These are phyloP conservation scores for Haemorhous mexicanus DNA, from an alignment of 2,113 vertebrate genomes.

Conservation along the genomic window DNA sequence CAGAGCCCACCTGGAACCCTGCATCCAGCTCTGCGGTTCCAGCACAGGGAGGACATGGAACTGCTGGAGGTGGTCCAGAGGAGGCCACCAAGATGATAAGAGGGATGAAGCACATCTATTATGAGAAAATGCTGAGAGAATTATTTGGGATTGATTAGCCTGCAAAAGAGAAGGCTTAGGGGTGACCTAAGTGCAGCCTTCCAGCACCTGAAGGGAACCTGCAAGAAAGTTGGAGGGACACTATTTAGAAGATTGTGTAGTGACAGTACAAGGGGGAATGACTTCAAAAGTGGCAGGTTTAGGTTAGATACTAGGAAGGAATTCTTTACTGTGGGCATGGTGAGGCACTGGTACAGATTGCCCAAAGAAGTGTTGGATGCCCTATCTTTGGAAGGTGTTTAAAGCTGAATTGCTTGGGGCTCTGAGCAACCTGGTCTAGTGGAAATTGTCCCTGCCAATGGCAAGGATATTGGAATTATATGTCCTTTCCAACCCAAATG, in stretches of 20 bases:
- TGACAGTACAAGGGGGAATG: neutral
- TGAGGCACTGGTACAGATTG: neutral
- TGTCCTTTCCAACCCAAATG: neutral
- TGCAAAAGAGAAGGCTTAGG: neutral
- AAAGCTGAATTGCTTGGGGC: neutral
- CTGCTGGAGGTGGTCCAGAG: neutral
- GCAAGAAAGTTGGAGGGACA: neutral
- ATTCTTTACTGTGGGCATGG: neutral
- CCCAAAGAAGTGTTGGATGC: neutral
- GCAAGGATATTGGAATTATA: neutral
- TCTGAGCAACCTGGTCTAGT: neutral
- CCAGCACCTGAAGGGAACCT: neutral
- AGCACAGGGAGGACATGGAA: rapidly evolving
- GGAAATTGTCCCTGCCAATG: neutral
- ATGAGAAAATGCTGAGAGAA: neutral
- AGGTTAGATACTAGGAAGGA: neutral
- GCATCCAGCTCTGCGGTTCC: neutral
- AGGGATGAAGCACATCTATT: neutral
- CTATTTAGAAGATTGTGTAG: neutral
- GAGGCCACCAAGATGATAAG: neutral
- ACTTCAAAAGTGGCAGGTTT: neutral
- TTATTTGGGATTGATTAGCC: neutral
- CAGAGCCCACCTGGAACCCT: neutral
- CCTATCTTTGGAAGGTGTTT: neutral
- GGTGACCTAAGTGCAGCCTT: neutral